Conservation (phyloP, 2,797 vertebrate species). For the Channallabes apus region DNA sequence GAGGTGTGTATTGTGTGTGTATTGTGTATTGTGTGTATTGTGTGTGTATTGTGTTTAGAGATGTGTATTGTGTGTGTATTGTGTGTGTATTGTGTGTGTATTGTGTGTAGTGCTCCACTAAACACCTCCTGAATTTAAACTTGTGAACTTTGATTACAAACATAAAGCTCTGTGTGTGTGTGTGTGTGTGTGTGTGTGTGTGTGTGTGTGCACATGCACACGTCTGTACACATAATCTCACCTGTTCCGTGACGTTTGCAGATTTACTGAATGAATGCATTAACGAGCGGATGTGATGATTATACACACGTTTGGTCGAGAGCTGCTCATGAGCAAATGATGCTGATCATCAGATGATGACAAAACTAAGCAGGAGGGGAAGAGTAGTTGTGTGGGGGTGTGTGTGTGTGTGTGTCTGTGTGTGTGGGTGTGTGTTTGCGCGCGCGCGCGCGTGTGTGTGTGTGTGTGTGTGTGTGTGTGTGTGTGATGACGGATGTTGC, state of each 20-base stretch:
- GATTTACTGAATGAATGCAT: not conserved
- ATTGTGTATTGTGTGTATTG: too few relatives aligned
- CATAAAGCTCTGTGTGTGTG: not conserved
- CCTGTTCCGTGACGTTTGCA: conserved; percentile 31
- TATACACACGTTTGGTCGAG: conserved; percentile 53
- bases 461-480: conserved; percentile 15
- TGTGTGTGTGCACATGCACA: too few relatives aligned
- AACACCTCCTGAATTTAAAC: conserved; percentile 10
- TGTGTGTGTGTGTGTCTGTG: not conserved
- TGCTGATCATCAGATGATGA: not conserved
- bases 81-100: too few relatives aligned
- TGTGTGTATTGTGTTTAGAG: too few relatives aligned
- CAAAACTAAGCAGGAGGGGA: conserved; percentile 10
- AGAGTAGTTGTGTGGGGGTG: conserved; percentile 50
- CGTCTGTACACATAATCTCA: conserved; percentile 14
- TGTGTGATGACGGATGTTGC: conserved; percentile 1
- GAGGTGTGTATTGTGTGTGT: too few relatives aligned
- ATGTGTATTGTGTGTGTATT: too few relatives aligned
- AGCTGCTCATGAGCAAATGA: not conserved
- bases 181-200: too few relatives aligned
- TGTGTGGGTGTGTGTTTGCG: not conserved
- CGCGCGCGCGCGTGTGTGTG: not conserved
- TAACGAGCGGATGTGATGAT: conserved; percentile 15
- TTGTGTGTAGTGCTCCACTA: not conserved
- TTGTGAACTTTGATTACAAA: conserved; percentile 5